Base-by-base conservation (phyloP, 2,113 vertebrate genomes). In the Callipepla californica region DNA sequence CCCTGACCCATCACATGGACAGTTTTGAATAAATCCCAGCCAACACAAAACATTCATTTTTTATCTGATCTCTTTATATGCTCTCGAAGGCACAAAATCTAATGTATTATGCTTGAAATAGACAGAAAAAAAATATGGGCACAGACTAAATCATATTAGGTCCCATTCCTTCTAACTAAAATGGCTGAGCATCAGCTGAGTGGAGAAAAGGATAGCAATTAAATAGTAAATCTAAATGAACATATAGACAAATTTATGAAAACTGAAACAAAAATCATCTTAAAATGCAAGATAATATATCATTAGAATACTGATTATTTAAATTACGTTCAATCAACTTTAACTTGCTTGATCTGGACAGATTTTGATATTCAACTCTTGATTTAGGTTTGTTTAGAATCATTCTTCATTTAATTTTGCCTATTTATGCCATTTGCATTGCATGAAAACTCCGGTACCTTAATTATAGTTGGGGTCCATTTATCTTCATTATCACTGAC, bases 371-470 rank as follows among this genome's bases (percentile, higher is more conserved):
- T 47, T 80, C 10, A 82, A 79, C 74, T 79, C 61, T 63, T 90
- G 69, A 95, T 96, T 90, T 87, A 51, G 21, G 85, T 57, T 75
- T 42, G 78, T 86, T 88, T 85, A 90, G 63, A 87, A 81, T 92
- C 16, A 95, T 79, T 90, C 65, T 93, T 59, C 73, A 82, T 92
- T 89, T 73, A 87, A 58, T 40, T 85, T 28, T 80, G 79, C 84
- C 32, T 58, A n/a, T n/a, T 58, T 58, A n/a, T 21, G 55, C 55
- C 38, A 59, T 62, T 85, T 72, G 28, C 18, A 67, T 59, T 91
- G 75, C 44, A 77, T 11, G n/a, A 87, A 36, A 69, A 9, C 50
- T 81, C 23, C 17, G 20, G 70, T 94, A 94, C 90, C 92, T 95
- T 47, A 89, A 26, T 38, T 62, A 73, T 2, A 82, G 36, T 40